Base-by-base conservation (phyloP, 2,113 vertebrate genomes). In the Oplegnathus fasciatus region DNA sequence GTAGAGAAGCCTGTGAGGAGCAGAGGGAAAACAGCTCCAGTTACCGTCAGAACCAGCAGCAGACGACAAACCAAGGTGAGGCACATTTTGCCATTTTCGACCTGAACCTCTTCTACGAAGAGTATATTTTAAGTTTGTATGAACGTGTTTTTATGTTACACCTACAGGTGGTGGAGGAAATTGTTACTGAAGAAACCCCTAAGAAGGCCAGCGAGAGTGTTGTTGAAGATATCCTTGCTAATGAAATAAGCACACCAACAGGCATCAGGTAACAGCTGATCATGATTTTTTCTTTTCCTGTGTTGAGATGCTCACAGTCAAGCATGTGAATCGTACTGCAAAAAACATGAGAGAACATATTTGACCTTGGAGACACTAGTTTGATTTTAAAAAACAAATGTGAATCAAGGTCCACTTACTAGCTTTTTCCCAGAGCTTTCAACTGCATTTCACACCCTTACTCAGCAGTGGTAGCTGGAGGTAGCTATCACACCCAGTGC, bases 151-250 rank as follows among this genome's bases (percentile, higher is more conserved):
- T 62, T 32, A 10, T 66, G 1, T 75, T 24, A 46, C 26, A 3
- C n/a, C 44, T 6, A 42, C 65, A 94, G 77, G 92, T 96, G 94
- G 94, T 96, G 81, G 92, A 95, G 78, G 97, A 96, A 81, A 93
- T 89, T 48, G 62, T 91, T 17, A 65, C 76, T 68, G 95, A 96
- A 67, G 88, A 90, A 60, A 90, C 93, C 6, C 93, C 94, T 54
- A 96, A 95, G 90, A 97, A 88, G 91, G 78, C 65, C 85, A 96
- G 95, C 83, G 95, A 97, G 74, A 97, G 97, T 94, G 95, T 97
- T 91, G 97, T 98, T 84, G 98, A 99, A 94, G 97, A 99, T 92
- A 96, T 99, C 94, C 97, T 98, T 85, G 97, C 98, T 68, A 96
- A 96, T 90, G 97, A 99, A 96, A 95, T 94, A 89, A 95, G 94